A percentile compares a stretch with the other conserved stretches of the same genome.
phyloP scores from a whole-genome alignment of 64 coral and sea anemone species.

The Hydrozoanthus tunicans region DNA sequence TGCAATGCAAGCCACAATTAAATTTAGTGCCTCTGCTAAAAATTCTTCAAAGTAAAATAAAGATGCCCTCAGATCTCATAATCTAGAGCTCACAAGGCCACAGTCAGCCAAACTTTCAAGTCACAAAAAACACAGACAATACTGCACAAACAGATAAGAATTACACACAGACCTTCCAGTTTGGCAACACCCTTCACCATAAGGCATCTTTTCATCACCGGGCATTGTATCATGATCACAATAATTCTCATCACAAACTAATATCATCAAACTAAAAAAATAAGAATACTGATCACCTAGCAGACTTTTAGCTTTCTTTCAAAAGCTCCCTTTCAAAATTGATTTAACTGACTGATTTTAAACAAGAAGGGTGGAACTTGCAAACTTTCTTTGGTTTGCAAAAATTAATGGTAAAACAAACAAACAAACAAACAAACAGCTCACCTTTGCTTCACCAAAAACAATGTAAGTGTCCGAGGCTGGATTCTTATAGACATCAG shows the following conservation, averaged over 20 bases:
- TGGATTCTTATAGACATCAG: constrained; percentile 93
- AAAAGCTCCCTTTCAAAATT: too few relatives aligned
- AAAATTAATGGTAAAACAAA: neutral
- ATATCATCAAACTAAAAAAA: neutral
- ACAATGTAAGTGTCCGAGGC: constrained; percentile 89
- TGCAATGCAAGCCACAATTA: too few relatives aligned
- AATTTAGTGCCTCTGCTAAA: too few relatives aligned
- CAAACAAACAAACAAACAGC: neutral
- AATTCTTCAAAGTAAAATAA: neutral
- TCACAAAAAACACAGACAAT: constrained; percentile 4
- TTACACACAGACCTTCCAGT: constrained; percentile 57
- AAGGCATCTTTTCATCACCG: constrained; percentile 88
- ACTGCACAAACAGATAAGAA: constrained; percentile 22
- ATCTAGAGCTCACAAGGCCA: constrained; percentile 77
- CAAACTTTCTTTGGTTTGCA: too few relatives aligned
- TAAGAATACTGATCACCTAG: neutral
- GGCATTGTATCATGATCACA: constrained; percentile 29
- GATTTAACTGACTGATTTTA: too few relatives aligned
- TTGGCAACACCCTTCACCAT: constrained; percentile 72
- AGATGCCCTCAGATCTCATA: constrained; percentile 85
- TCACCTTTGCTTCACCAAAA: constrained; percentile 99
- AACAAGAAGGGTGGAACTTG: too few relatives aligned
- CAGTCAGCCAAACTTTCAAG: constrained; percentile 51
- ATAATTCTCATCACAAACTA: neutral
- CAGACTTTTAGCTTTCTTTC: too few relatives aligned